Conservation (phyloP, 2,797 vertebrate species). For the Gila robusta region DNA sequence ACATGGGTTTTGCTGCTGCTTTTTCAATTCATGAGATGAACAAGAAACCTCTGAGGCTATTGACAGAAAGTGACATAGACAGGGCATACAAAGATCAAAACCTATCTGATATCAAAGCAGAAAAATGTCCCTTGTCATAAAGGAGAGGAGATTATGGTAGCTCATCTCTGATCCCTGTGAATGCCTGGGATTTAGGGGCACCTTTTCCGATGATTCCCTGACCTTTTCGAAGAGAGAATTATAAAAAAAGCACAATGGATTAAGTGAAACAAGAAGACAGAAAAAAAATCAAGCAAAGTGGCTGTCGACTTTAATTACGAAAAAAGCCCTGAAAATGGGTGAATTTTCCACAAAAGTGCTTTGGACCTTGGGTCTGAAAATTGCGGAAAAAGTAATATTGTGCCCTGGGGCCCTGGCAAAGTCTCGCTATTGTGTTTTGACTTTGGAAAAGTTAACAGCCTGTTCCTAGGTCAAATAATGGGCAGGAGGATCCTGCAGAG, state of each 20-base stretch:
- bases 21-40: conserved; percentile 20
- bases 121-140: conserved; percentile 49
- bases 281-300: background rate
- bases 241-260: conserved; percentile 40
- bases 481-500: conserved; percentile 42
- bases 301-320: conserved; percentile 51
- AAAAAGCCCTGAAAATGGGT: conserved; percentile 28
- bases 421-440: conserved; percentile 58
- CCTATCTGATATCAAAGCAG: conserved; percentile 49
- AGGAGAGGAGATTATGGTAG: conserved; percentile 49
- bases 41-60: conserved; percentile 16
- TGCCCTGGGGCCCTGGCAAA: conserved; percentile 48
- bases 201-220: conserved; percentile 52
- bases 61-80: conserved; percentile 23
- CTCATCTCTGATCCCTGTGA: conserved; percentile 35
- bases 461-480: conserved; percentile 62
- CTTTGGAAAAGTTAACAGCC: conserved; percentile 62
- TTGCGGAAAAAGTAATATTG: conserved; percentile 35
- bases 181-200: conserved; percentile 47
- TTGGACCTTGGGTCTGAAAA: conserved; percentile 17
- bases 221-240: conserved; percentile 56
- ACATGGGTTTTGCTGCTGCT: background rate
- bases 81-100: conserved; percentile 48
- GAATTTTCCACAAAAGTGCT: conserved; percentile 34
- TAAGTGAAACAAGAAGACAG: background rate